phyloP scores from a whole-genome alignment of 2,797 vertebrate species.

The Rallus crepitans region DNA sequence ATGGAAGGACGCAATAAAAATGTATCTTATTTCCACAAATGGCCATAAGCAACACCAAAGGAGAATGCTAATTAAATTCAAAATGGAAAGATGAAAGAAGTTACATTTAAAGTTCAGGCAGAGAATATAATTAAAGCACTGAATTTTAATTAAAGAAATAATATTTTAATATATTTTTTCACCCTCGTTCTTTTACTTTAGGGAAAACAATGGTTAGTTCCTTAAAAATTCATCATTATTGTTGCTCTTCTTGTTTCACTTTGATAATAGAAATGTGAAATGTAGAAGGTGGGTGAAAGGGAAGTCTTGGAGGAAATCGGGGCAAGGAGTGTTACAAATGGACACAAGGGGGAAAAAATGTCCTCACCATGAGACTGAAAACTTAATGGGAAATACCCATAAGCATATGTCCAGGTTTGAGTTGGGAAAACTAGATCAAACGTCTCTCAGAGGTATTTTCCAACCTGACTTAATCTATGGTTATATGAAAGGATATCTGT shows the following conservation, averaged over 20 bases:
- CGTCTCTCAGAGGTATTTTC: not conserved
- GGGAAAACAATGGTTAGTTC: not conserved
- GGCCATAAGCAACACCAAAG: not conserved
- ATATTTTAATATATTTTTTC: not conserved
- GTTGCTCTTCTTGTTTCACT: not conserved
- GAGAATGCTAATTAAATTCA: not conserved
- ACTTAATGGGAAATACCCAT: not conserved
- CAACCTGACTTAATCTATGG: not conserved
- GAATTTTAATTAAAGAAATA: not conserved
- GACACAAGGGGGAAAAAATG: not conserved
- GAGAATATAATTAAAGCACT: not conserved
- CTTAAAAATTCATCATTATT: not conserved
- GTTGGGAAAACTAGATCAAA: not conserved
- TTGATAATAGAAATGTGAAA: not conserved
- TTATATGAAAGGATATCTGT: not conserved
- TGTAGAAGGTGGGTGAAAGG: not conserved
- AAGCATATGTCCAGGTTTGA: not conserved
- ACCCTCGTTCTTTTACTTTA: not conserved
- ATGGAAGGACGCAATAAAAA: not conserved
- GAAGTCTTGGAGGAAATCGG: not conserved
- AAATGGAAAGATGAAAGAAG: not conserved
- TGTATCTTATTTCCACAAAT: fast-evolving
- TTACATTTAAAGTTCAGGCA: not conserved
- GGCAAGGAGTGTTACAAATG: not conserved
- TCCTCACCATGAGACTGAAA: not conserved